A percentile compares a stretch with the other conserved stretches of the same genome.
Evolutionary conservation across 2,888 invertebrate genomes (phyloP).

Genomic region (Oligia strigilis): DNA sequence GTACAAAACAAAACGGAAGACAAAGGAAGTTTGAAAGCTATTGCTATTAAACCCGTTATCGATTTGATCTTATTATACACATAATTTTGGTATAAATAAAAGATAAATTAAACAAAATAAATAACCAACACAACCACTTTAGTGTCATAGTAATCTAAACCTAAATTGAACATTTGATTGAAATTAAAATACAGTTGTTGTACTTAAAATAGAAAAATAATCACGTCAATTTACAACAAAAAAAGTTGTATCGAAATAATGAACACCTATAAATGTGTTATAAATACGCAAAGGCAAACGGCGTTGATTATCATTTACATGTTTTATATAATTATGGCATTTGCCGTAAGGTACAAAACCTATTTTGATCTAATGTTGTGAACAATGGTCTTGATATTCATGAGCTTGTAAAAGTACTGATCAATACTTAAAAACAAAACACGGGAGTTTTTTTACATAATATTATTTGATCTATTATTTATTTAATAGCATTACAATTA

Average conservation of each 20-base stretch:
- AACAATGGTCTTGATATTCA: constrained; percentile 50
- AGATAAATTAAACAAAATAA: constrained; percentile 88
- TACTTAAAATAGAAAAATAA: constrained; percentile 78
- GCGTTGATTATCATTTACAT: constrained; percentile 47
- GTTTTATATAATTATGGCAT: constrained; percentile 32
- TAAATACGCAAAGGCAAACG: constrained; percentile 59
- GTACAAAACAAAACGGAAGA: constrained; percentile 88
- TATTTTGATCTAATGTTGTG: constrained; percentile 44
- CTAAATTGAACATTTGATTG: constrained; percentile 78
- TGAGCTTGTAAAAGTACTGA: constrained; percentile 69
- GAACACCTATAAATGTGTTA: constrained; percentile 49
- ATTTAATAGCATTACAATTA: constrained; percentile 8
- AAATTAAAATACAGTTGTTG: constrained; percentile 78
- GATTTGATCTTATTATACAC: constrained; percentile 78
- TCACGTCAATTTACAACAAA: constrained; percentile 65
- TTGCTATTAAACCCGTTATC: constrained; percentile 83
- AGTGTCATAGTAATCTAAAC: constrained; percentile 80
- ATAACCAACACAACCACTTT: constrained; percentile 89
- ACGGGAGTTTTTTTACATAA: constrained; percentile 7
- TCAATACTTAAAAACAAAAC: constrained; percentile 53
- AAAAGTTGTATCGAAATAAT: constrained; percentile 48
- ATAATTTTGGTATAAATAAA: constrained; percentile 87
- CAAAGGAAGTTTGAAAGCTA: constrained; percentile 83
- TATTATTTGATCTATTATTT: constrained; percentile 16
- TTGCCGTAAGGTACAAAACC: constrained; percentile 32